phyloP scores from a whole-genome alignment of 2,797 vertebrate species.

The Enteromius radiatus region DNA sequence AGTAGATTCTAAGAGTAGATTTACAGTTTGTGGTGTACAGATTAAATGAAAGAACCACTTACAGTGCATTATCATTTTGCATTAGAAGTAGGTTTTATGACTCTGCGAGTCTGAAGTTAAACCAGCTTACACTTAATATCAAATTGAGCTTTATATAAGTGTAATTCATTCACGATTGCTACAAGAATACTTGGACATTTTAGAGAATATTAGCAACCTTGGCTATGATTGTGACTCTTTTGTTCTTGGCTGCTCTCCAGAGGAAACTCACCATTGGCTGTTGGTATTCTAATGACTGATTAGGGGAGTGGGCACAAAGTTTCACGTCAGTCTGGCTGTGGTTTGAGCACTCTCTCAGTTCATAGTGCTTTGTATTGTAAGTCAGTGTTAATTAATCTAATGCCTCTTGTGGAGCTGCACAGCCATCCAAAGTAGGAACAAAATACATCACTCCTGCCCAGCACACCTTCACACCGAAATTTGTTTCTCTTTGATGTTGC shows the following conservation, averaged over 20 bases:
- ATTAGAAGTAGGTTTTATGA: neutral
- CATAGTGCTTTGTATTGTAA: conserved; percentile 81
- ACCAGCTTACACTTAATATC: neutral
- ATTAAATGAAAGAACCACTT: too few relatives aligned
- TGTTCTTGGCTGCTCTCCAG: conserved; percentile 67
- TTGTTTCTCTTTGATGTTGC: conserved; percentile 55
- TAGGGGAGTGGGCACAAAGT: conserved; percentile 72
- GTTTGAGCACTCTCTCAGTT: conserved; percentile 67
- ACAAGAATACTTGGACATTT: conserved; percentile 42
- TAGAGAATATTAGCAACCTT: conserved; percentile 36
- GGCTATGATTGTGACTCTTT: conserved; percentile 40
- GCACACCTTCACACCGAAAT: conserved; percentile 54
- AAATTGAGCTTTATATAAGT: neutral
- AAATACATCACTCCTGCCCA: conserved; percentile 49
- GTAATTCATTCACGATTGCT: too few relatives aligned
- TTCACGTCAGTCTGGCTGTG: conserved; percentile 77
- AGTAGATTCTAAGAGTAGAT: neutral
- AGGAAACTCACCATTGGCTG: conserved; percentile 67
- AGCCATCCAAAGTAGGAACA: conserved; percentile 63
- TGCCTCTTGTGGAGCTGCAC: conserved; percentile 72
- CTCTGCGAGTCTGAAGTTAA: neutral
- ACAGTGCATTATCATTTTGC: neutral
- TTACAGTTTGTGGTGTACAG: neutral
- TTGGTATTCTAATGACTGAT: conserved; percentile 68
- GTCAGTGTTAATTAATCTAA: conserved; percentile 85